Conservation (phyloP, 2,888 invertebrate species). For the Volucella zonaria region DNA sequence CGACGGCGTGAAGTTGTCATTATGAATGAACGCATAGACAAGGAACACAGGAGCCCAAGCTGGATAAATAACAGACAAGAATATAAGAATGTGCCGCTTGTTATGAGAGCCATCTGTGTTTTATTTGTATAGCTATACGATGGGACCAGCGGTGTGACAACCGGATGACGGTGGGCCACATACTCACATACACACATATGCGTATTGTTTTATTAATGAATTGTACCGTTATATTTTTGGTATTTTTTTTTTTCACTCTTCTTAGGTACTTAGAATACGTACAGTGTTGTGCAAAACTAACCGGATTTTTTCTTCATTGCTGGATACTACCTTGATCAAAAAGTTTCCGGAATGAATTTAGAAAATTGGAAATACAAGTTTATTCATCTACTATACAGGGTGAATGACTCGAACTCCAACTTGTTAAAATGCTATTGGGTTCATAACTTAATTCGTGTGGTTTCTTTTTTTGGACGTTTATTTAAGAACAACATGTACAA, state of each 20-base stretch:
- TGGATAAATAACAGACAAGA: conserved; percentile 54
- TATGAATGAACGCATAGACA: conserved; percentile 32
- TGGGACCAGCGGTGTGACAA: background rate
- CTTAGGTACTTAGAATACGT: no score
- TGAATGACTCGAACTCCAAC: no score
- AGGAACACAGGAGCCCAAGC: background rate
- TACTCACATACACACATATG: background rate
- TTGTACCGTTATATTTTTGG: conserved; percentile 1
- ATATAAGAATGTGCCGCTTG: conserved; percentile 41
- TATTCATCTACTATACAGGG: no score
- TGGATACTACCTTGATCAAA: no score
- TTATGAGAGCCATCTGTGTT: conserved; percentile 53
- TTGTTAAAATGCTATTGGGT: no score
- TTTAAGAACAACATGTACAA: no score
- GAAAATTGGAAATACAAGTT: no score
- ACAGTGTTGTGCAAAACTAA: no score
- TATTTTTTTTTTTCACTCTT: background rate
- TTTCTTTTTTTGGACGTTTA: no score
- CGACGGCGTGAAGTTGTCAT: background rate
- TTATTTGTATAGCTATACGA: conserved; percentile 22
- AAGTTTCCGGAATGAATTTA: no score
- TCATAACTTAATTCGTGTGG: no score
- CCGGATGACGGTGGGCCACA: conserved; percentile 26
- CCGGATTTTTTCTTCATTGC: no score
- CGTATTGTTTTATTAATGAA: conserved; percentile 19